Evolutionary conservation across 2,888 invertebrate genomes (phyloP).

Genomic region (Smittia sp.): DNA sequence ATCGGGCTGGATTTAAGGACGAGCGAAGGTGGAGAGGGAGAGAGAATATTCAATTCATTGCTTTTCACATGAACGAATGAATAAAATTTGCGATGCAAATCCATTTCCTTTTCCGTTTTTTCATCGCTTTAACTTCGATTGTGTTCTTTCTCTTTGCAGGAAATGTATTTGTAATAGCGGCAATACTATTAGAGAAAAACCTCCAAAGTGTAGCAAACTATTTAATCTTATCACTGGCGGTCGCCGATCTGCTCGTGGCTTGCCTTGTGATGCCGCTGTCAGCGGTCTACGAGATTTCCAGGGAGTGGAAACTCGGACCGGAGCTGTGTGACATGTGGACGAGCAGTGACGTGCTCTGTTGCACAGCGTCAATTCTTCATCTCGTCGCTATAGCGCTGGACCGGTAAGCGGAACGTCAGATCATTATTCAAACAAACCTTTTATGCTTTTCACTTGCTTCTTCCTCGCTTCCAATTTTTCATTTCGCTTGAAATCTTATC

Average conservation of each 20-base stretch:
- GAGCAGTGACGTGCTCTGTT: constrained; percentile 86
- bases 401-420: constrained; percentile 58
- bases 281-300: constrained; percentile 68
- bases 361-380: constrained; percentile 78
- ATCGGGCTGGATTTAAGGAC: too few relatives aligned
- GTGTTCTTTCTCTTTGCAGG: constrained; percentile 59
- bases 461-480: too few relatives aligned
- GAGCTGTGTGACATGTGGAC: constrained; percentile 94
- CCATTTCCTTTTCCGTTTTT: neutral
- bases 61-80: neutral
- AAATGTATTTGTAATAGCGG: constrained; percentile 92
- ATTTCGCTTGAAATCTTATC: too few relatives aligned
- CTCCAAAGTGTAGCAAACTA: constrained; percentile 88
- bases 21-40: too few relatives aligned
- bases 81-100: constrained; percentile 29
- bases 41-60: neutral
- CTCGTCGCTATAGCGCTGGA: constrained; percentile 78
- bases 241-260: constrained; percentile 87
- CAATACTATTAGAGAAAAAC: constrained; percentile 81
- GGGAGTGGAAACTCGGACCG: constrained; percentile 75
- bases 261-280: constrained; percentile 58
- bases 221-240: constrained; percentile 83
- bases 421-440: neutral
- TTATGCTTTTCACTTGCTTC: too few relatives aligned
- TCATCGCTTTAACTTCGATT: neutral